These are phyloP conservation scores for Biston betularia DNA, from an alignment of 2,888 invertebrate genomes.

Conservation along the genomic window DNA sequence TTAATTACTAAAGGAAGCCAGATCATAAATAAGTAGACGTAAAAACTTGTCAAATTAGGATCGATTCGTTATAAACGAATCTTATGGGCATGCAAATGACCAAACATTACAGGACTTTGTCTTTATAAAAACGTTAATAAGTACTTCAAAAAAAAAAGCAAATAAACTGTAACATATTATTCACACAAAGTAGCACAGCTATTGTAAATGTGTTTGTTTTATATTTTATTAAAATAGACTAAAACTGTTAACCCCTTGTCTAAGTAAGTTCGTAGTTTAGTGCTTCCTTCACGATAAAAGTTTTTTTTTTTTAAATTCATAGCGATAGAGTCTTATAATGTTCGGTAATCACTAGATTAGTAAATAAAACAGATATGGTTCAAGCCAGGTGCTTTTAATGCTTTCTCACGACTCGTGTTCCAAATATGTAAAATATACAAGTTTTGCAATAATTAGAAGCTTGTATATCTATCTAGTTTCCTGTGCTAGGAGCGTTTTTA, in stretches of 20 bases:
- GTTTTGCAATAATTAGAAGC: conserved; percentile 39
- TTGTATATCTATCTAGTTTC: conserved; percentile 31
- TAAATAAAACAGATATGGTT: conserved; percentile 20
- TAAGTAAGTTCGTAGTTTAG: neutral
- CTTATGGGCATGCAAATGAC: conserved; percentile 41
- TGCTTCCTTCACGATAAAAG: neutral
- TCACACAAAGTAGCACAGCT: too few species aligned
- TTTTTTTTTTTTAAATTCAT: conserved; percentile 3
- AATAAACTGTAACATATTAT: neutral
- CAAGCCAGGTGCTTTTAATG: conserved; percentile 28
- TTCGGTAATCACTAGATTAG: neutral
- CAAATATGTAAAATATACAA: conserved; percentile 25
- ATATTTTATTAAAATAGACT: too few species aligned
- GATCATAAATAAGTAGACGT: conserved; percentile 37
- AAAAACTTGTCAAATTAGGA: conserved; percentile 46
- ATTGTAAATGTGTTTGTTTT: too few species aligned
- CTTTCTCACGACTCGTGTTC: conserved; percentile 38
- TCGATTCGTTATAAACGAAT: conserved; percentile 44
- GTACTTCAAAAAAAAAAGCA: neutral
- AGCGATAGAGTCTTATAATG: conserved; percentile 13
- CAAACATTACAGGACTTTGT: conserved; percentile 21
- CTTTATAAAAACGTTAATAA: neutral
- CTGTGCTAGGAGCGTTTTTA: conserved; percentile 28
- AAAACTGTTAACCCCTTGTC: neutral
- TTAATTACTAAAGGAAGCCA: conserved; percentile 30